Conservation (phyloP, 2,797 vertebrate species). For the Hydrocynus forskahlii region DNA sequence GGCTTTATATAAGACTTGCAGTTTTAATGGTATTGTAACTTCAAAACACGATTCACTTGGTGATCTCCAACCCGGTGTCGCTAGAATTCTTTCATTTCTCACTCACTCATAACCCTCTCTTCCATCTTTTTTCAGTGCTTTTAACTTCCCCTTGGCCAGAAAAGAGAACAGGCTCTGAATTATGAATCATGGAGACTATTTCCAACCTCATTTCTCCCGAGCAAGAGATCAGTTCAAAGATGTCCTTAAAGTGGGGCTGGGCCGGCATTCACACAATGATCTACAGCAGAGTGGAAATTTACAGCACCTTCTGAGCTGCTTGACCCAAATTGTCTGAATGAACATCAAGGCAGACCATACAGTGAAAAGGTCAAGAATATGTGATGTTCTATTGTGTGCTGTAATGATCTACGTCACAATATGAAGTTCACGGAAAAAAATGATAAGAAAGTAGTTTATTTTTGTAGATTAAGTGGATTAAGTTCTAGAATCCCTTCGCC, state of each 20-base stretch:
- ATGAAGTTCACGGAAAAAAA: no score
- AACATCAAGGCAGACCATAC: not conserved
- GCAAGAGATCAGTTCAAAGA: conserved; percentile 60
- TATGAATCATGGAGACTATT: conserved; percentile 65
- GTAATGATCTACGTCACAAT: no score
- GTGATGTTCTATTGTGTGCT: no score
- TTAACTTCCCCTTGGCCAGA: conserved; percentile 67
- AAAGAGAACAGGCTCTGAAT: conserved; percentile 70
- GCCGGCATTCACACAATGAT: conserved; percentile 30
- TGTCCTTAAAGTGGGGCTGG: conserved; percentile 44
- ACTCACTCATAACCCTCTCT: conserved; percentile 1
- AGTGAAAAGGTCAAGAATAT: not conserved
- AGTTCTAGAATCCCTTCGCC: no score
- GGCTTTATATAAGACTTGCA: not conserved
- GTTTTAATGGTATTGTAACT: not conserved
- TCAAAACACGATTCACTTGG: not conserved
- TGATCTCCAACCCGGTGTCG: conserved; percentile 9
- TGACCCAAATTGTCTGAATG: not conserved
- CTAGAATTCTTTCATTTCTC: conserved; percentile 7
- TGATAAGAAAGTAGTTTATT: no score
- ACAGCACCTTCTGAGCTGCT: not conserved
- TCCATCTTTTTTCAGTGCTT: conserved; percentile 62
- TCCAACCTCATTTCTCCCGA: conserved; percentile 66
- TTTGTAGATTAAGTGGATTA: no score
- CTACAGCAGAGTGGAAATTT: conserved; percentile 14